Base-by-base conservation (phyloP, 2,113 vertebrate species). In the Rynchops niger region DNA sequence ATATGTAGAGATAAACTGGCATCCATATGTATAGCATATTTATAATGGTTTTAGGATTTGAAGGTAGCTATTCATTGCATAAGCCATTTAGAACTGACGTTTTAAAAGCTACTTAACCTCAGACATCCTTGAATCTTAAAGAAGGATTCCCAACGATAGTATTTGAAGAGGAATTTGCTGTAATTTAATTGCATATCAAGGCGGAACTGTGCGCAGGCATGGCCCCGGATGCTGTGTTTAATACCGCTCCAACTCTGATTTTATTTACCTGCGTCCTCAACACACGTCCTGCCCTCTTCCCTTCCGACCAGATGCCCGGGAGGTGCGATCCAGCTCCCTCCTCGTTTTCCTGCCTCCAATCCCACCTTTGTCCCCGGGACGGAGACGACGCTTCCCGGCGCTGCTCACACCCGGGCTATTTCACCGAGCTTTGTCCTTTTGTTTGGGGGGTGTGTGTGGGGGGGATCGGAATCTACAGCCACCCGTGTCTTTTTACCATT, bases 211-310 rank as follows among this genome's bases (percentile, higher is more conserved):
- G 85, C 96, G 61, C 87, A 88, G 97, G 94, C 95, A 94, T 61
- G 86, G 93, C 95, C 79, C 90, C 65, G 65, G 82, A 61, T 97
- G 91, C 91, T 92, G 88, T 67, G 94, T 89, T 96, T 97, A 85
- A 81, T 93, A 93, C 97, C 97, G 84, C 96, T 98, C 94, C 97
- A 97, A 80, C 96, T 97, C 92, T 62, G 89, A 94, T 97, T 98
- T 98, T 98, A 98, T 98, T 98, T 98, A 98, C 97, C 98, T 98
- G 94, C 92, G 92, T 98, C 98, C 97, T 98, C 98, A 97, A 95
- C 97, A 95, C 97, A 93, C 97, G 90, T 77, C 53, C 47, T 97
- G 96, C 97, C 98, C 97, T 98, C 97, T 98, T 86, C 90, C 97
- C 98, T 95, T 98, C 95, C 96, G 95, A 98, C 97, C 96, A 98